Conservation (phyloP, 1,140 invertebrate species). For the Artemia franciscana region DNA sequence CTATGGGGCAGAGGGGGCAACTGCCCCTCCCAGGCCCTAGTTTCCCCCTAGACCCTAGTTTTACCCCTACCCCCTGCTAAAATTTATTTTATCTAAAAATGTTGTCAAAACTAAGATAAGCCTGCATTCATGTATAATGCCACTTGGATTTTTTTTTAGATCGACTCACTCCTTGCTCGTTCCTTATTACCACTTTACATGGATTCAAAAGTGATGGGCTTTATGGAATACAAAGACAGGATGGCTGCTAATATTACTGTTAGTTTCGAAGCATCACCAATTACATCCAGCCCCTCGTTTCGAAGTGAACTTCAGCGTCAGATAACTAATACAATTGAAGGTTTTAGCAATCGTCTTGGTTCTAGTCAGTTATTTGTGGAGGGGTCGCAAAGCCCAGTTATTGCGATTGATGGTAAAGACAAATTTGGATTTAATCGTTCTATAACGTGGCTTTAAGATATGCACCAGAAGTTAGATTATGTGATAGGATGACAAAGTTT, state of each 20-base stretch:
- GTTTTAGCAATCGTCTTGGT: background rate
- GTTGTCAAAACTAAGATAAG: too few species aligned
- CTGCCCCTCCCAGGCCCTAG: too few species aligned
- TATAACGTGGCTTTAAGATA: too few species aligned
- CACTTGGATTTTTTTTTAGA: too few species aligned
- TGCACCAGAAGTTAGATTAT: too few species aligned
- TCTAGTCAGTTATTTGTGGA: background rate
- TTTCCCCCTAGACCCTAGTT: too few species aligned
- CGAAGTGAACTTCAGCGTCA: background rate
- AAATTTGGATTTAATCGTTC: too few species aligned
- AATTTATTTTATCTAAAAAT: too few species aligned
- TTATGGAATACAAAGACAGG: background rate
- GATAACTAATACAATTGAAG: background rate
- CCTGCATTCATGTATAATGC: too few species aligned
- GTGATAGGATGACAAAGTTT: too few species aligned
- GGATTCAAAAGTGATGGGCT: background rate
- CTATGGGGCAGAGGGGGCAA: too few species aligned
- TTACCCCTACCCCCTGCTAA: too few species aligned
- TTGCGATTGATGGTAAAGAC: background rate
- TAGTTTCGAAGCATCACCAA: background rate
- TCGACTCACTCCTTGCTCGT: background rate
- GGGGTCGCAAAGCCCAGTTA: background rate
- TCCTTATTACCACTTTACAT: background rate
- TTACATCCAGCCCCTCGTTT: background rate
- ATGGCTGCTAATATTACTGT: background rate